phyloP scores from a whole-genome alignment of 2,888 invertebrate species.

The Eueremaeus valkanovi region DNA sequence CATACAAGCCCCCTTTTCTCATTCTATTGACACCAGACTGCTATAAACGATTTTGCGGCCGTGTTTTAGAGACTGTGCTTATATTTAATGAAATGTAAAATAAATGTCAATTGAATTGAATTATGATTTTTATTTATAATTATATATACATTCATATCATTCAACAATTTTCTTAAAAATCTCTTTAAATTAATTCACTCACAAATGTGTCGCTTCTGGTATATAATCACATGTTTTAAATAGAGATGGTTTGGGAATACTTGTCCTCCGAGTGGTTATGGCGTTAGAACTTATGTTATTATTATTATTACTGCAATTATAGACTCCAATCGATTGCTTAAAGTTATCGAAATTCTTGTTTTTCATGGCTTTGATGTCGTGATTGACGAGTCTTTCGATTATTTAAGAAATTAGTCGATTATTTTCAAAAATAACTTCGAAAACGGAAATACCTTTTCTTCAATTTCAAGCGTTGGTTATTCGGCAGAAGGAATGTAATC shows the following conservation, averaged over 20 bases:
- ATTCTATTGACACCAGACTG: too few relatives aligned
- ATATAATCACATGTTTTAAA: slow-evolving; percentile 17
- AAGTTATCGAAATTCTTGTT: not conserved
- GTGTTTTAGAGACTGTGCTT: too few relatives aligned
- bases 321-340: not conserved
- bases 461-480: slow-evolving; percentile 6
- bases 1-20: too few relatives aligned
- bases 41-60: too few relatives aligned
- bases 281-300: not conserved
- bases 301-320: slow-evolving; percentile 1
- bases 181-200: not conserved
- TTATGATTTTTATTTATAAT: too few relatives aligned
- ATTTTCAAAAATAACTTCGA: not conserved
- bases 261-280: slow-evolving; percentile 20
- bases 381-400: not conserved
- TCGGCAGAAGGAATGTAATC: slow-evolving; percentile 28
- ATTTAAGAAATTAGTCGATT: not conserved
- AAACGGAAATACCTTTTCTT: slow-evolving; percentile 19
- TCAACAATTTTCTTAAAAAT: too few relatives aligned
- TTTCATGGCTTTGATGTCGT: not conserved
- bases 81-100: too few relatives aligned
- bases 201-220: slow-evolving; percentile 6
- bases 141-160: not conserved
- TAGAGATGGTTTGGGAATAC: slow-evolving; percentile 13
- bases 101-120: too few relatives aligned